Percentiles rank a stretch among this genome's conserved stretches.
Evolutionary conservation across 1,140 invertebrate genomes (phyloP).

Genomic region (Aplysia californica): DNA sequence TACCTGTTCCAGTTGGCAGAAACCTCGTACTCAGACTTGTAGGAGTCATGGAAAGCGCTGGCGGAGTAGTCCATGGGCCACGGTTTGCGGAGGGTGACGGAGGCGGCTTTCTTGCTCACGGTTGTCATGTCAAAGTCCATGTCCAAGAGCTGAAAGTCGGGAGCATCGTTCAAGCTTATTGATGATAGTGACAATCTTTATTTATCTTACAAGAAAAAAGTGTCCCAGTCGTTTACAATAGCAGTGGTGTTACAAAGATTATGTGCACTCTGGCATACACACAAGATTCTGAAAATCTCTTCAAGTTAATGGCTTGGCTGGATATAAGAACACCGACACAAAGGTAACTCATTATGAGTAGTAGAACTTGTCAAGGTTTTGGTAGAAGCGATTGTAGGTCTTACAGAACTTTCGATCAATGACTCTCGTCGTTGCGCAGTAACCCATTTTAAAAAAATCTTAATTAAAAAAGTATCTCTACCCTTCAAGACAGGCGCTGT

Average conservation of each 20-base stretch:
- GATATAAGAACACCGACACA: not conserved
- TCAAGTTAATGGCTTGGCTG: not conserved
- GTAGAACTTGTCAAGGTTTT: no score
- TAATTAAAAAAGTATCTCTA: no score
- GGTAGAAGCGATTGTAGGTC: no score
- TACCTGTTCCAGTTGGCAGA: constrained; percentile 22
- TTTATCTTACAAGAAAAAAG: no score
- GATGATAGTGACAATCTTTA: no score
- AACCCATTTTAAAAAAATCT: no score
- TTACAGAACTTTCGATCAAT: no score
- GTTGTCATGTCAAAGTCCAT: not conserved
- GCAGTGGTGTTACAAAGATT: no score
- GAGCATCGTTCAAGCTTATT: not conserved
- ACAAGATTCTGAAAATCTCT: not conserved
- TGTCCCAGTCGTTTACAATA: not conserved
- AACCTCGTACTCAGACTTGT: constrained; percentile 1
- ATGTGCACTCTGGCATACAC: no score
- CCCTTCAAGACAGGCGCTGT: no score
- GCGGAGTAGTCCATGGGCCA: constrained; percentile 5
- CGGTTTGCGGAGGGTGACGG: not conserved
- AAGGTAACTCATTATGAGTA: no score
- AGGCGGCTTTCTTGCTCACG: not conserved
- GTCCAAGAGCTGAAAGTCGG: not conserved
- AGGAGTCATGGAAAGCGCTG: not conserved
- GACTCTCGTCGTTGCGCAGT: no score